phyloP scores from a whole-genome alignment of 2,797 vertebrate species.

The Acanthopagrus latus region DNA sequence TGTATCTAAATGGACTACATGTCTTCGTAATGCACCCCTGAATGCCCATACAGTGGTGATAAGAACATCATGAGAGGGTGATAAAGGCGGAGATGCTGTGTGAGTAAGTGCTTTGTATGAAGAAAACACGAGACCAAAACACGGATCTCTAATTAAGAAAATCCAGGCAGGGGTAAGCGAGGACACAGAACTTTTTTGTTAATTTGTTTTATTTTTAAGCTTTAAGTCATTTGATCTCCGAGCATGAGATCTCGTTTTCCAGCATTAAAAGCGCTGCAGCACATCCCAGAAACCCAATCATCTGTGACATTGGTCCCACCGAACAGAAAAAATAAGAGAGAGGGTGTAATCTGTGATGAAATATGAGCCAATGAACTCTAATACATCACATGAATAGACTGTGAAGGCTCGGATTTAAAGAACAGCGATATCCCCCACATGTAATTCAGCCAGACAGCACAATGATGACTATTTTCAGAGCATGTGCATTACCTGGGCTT shows the following conservation, averaged over 20 bases:
- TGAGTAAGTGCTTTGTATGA: conserved; percentile 53
- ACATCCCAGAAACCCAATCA: conserved; percentile 63
- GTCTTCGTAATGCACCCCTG: conserved; percentile 55
- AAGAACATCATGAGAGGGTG: conserved; percentile 62
- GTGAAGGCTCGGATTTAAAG: conserved; percentile 65
- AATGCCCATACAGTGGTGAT: conserved; percentile 64
- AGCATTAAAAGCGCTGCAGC: conserved; percentile 47
- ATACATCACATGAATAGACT: conserved; percentile 75
- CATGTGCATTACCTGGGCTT: conserved; percentile 72
- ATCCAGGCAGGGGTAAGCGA: conserved; percentile 25
- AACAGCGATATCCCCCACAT: conserved; percentile 55
- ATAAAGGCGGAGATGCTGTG: conserved; percentile 50
- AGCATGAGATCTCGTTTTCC: conserved; percentile 28
- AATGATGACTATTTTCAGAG: conserved; percentile 76
- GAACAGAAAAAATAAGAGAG: conserved; percentile 2
- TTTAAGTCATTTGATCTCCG: conserved; percentile 36
- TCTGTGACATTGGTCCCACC: conserved; percentile 42
- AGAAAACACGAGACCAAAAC: conserved; percentile 57
- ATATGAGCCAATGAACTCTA: conserved; percentile 71
- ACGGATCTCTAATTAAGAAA: conserved; percentile 56
- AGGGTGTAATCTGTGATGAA: conserved; percentile 61
- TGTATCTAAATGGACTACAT: conserved; percentile 47
- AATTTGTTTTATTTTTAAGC: not conserved
- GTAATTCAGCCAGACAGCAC: conserved; percentile 69
- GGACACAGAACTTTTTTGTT: not conserved